phyloP scores from a whole-genome alignment of 1,140 invertebrate genomes.

The Bombus picipes region DNA sequence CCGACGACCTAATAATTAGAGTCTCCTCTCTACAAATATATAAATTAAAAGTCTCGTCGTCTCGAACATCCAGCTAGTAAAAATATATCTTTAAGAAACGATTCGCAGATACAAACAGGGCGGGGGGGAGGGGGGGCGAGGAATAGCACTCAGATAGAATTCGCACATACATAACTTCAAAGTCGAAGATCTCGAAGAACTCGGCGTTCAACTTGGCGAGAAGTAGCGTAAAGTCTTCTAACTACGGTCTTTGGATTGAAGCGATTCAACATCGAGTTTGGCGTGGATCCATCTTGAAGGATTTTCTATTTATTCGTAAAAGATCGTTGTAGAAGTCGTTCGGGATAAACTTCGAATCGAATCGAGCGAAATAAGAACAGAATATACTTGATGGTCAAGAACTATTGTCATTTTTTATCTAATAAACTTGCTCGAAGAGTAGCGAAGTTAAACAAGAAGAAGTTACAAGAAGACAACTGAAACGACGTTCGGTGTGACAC shows the following conservation, averaged over 20 bases:
- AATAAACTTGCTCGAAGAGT: neutral
- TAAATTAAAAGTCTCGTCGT: too few species aligned
- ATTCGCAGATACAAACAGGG: neutral
- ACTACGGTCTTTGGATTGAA: neutral
- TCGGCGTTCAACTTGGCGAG: neutral
- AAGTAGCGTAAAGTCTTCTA: neutral
- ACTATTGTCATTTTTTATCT: neutral
- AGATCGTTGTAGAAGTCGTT: neutral
- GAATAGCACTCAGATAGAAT: neutral
- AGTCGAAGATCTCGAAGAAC: too few species aligned
- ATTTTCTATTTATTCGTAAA: neutral
- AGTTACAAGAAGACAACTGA: neutral
- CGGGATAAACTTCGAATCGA: constrained; percentile 10
- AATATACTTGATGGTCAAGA: neutral
- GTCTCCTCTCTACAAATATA: too few species aligned
- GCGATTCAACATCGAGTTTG: neutral
- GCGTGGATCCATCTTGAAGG: neutral
- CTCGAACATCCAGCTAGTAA: neutral
- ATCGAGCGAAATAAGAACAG: neutral
- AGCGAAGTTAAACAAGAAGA: neutral
- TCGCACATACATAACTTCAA: neutral
- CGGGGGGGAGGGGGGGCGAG: too few species aligned
- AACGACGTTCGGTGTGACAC: neutral
- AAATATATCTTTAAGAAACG: neutral
- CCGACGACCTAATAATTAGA: too few species aligned